Evolutionary conservation across 1,140 invertebrate genomes (phyloP).

Genomic region (Drosophila aff.): DNA sequence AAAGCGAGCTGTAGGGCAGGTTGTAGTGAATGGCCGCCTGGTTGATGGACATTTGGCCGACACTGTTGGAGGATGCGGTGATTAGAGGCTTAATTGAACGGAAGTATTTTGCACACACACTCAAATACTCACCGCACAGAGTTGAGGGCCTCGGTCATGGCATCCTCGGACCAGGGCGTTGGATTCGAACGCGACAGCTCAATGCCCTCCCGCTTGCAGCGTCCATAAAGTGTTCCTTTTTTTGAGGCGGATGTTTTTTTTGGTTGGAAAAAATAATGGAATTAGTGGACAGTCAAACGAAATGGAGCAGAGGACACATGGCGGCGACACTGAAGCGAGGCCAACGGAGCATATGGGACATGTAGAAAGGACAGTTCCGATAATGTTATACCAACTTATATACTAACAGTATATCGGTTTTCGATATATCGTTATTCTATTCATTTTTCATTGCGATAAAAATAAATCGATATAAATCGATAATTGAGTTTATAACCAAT

Average conservation of each 20-base stretch:
- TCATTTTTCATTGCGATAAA: too few relatives aligned
- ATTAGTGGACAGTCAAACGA: conserved; percentile 11
- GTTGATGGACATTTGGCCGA: conserved; percentile 96
- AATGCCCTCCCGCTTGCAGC: conserved; percentile 95
- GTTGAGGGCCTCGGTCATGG: conserved; percentile 94
- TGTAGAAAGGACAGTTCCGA: background rate
- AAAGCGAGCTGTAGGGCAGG: conserved; percentile 94
- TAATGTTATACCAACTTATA: background rate
- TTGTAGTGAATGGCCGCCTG: conserved; percentile 97
- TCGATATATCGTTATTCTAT: too few relatives aligned
- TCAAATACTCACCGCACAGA: conserved; percentile 89
- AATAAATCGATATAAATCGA: background rate
- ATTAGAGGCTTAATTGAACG: conserved; percentile 11
- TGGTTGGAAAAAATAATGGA: conserved; percentile 20
- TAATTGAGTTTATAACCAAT: background rate
- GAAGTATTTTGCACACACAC: background rate
- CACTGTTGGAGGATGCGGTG: conserved; percentile 85
- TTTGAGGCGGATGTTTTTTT: conserved; percentile 21
- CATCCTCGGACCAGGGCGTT: conserved; percentile 95
- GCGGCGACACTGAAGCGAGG: background rate
- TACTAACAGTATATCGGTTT: background rate
- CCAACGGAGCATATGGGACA: background rate
- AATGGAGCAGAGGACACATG: background rate
- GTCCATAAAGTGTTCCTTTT: conserved; percentile 92
- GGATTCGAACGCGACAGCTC: conserved; percentile 93